Conservation (phyloP, 2,888 invertebrate species). For the Tineola bisselliella region DNA sequence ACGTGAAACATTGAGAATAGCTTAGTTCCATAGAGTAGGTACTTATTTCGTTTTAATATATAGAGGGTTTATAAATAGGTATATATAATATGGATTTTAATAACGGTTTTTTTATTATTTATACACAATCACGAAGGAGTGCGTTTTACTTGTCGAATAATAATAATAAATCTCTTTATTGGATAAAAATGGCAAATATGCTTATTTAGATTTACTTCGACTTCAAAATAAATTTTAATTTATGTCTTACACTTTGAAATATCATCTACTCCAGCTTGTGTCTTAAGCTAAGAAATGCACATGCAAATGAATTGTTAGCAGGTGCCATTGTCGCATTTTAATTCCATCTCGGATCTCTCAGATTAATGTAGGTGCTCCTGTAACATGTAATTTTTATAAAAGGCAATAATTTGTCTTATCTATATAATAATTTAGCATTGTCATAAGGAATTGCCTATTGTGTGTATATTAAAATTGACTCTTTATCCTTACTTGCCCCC, state of each 20-base stretch:
- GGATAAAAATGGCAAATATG: no score
- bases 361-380: no score
- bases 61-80: not conserved
- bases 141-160: no score
- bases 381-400: no score
- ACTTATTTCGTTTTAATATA: no score
- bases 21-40: constrained; percentile 24
- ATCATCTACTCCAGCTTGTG: not conserved
- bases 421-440: not conserved
- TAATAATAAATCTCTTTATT: no score
- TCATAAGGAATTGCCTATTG: constrained; percentile 15
- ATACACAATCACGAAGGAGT: no score
- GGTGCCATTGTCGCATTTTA: constrained; percentile 1
- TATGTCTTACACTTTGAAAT: not conserved
- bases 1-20: constrained; percentile 41
- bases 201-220: no score
- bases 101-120: no score
- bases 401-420: not conserved
- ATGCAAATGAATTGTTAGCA: not conserved
- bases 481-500: constrained; percentile 56
- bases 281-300: not conserved
- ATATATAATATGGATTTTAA: no score
- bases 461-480: constrained; percentile 46
- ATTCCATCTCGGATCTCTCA: not conserved
- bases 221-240: no score